Base-by-base conservation (phyloP, 2,797 vertebrate species). In the Melopsittacus undulatus region DNA sequence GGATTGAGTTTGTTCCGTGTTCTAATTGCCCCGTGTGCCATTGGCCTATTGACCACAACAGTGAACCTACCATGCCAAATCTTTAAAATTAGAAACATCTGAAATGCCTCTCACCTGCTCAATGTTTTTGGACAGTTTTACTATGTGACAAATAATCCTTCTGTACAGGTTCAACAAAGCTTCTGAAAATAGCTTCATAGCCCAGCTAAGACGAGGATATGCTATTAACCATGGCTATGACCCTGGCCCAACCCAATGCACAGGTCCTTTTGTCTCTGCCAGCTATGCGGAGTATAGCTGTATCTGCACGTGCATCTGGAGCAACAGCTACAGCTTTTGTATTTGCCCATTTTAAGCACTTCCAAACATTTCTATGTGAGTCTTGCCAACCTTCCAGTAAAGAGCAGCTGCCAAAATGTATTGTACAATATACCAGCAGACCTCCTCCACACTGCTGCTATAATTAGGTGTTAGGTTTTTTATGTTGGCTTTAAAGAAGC, bases 401-500 rank as follows among this genome's bases (percentile, higher is more conserved):
- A 96, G 96, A 95, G 86, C 96, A 98, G 96, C 94, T 97, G 96
- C 97, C 95, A 95, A 97, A 98, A 97, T 91, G 93, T 94, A 96
- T 95, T 40, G 8, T 91, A 96, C 59, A 36, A 74, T 70, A 98
- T 92, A 95, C 91, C 97, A 97, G 95, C 96, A 97, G 97, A 97
- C 98, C 97, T 98, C 97, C 96, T 94, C 94, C 97, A 96, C 93
- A 95, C 90, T 96, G 96, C 97, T 98, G 97, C 98, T 98, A 98
- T 98, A 98, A 98, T 98, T 97, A 97, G 97, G 97, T 98, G 98
- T 56, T 56, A 97, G 88, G 30, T 2, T 63, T 89, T 91, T 94
- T 79, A 70, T 83, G 97, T 97, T 98, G 97, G 97, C 96, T 98
- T 98, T 97, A 97, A 98, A 98, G 98, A 98, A 98, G 97, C 97